Evolutionary conservation across 2,888 invertebrate genomes (phyloP), one percentile per base, ranked within the genome.

Genomic region (Penaeus monodon): DNA sequence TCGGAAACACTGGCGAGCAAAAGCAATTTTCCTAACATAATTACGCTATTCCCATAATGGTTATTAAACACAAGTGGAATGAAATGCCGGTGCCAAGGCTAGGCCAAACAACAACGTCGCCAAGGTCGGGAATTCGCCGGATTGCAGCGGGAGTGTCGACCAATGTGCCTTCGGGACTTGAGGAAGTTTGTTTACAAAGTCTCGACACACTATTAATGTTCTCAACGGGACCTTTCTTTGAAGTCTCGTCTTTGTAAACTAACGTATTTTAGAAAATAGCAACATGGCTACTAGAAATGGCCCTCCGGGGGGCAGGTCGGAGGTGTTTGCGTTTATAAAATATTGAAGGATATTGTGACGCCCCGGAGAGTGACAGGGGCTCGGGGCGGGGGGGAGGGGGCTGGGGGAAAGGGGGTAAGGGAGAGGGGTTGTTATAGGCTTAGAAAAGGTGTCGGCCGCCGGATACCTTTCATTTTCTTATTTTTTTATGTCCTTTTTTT

Each of bases 11-110:
- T 76, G 73, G 33, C 84, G 84, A 49, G 84, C 77, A 76, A 84
- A 84, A 77, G 84, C 84, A 84, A 84, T 84, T 77, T 84, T 84
- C 77, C 84, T 84, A 84, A 84, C 84, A 84, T 84, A 84, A 84
- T 84, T 84, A 84, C 77, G 84, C 84, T 68, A 84, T 77, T 84
- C 77, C 84, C 84, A 84, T 84, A 84, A 84, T 84, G 77, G 84
- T 84, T 84, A 84, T 84, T 84, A 84, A 84, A 84, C 84, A 84
- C 77, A 84, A 84, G 84, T 84, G 84, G 77, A 84, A 76, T 77
- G 84, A 66, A 38, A 29, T 33, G 33, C 29, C 27, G 57, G 66
- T 29, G 81, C 29, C 81, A 68, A 84, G n/a, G 63, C 38, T 22
- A 57, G 12, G 66, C 20, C 66, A 84, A 65, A 17, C 76, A 38